Evolutionary conservation across 2,797 vertebrate genomes (phyloP), one percentile per base, ranked within the genome.

Genomic region (Silurus lanzhouensis): DNA sequence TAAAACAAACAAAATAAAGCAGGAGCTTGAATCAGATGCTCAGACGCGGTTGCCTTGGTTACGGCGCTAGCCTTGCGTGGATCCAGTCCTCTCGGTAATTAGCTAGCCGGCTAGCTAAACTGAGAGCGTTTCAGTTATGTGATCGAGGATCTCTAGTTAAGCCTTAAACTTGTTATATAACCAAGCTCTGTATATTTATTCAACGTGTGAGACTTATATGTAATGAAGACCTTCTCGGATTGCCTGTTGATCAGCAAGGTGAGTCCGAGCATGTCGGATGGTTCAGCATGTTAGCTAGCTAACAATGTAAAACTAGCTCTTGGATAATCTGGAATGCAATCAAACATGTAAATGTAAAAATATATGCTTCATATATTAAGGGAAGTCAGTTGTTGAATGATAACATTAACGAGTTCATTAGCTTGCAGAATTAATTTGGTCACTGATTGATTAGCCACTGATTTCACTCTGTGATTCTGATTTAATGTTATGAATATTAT

Each of bases 41-140:
- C 60, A 52, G 52, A 57, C 46, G 0, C 19, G 71, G 75, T 13
- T 86, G 81, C 75, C 85, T 80, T 86, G 85, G 85, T 83, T 79
- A 86, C 85, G 72, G 57, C 44, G 75, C 81, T 83, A 86, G 85
- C 79, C 48, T 68, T 57, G 71, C 25, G 25, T 81, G 68, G 83
- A 48, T 81, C 67, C 80, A 68, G 19, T 71, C 17, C n/a, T 25
- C 27, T 68, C 46, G 67, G 25, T 83, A n/a, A 27, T 76, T 46
- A 57, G 81, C 80, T 82, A 68, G 52, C 79, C 81, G 60, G 79
- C 66, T 78, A 71, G 84, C 84, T 82, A 46, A n/a, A 1, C 20
- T 57, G 46, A 22, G 27, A 12, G 44, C n/a, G 55, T 38, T 46
- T 13, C 10, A 75, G 55, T 70, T 27, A 31, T 68, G 17, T 19